Evolutionary conservation across 2,888 invertebrate genomes (phyloP).

Genomic region (Drosophila leonis): DNA sequence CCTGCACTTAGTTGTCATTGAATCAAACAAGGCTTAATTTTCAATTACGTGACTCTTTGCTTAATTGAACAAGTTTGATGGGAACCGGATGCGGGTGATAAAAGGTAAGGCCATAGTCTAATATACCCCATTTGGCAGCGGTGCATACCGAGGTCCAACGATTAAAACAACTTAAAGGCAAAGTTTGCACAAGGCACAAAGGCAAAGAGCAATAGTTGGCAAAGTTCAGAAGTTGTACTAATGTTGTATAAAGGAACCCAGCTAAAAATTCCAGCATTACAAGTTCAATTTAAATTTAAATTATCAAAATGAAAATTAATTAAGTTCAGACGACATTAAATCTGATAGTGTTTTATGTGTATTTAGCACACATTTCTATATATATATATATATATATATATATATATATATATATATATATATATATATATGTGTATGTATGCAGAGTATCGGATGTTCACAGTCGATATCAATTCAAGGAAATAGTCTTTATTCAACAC

Average conservation of each 20-base stretch:
- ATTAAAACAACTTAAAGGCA: constrained; percentile 24
- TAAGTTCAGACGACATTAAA: not conserved
- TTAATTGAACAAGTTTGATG: not conserved
- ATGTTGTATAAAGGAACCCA: constrained; percentile 9
- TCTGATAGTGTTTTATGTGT: not conserved
- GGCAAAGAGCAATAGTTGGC: constrained; percentile 11
- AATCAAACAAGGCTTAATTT: not conserved
- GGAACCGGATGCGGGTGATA: not conserved
- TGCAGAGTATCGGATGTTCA: not conserved
- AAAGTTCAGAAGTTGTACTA: constrained; percentile 11
- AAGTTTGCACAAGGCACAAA: constrained; percentile 22
- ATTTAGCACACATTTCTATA: not conserved
- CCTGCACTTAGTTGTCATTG: not conserved
- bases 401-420: too few species aligned
- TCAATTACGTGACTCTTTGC: not conserved
- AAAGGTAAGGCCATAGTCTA: not conserved
- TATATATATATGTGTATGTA: not conserved
- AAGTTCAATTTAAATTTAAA: not conserved
- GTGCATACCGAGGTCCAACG: not conserved
- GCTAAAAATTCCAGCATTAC: not conserved
- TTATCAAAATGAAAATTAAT: not conserved
- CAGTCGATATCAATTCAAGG: not conserved
- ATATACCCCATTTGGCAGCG: not conserved
- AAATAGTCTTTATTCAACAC: not conserved
- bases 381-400: not conserved